Evolutionary conservation across 2,113 vertebrate genomes (phyloP).

Genomic region (Dasyprocta punctata): DNA sequence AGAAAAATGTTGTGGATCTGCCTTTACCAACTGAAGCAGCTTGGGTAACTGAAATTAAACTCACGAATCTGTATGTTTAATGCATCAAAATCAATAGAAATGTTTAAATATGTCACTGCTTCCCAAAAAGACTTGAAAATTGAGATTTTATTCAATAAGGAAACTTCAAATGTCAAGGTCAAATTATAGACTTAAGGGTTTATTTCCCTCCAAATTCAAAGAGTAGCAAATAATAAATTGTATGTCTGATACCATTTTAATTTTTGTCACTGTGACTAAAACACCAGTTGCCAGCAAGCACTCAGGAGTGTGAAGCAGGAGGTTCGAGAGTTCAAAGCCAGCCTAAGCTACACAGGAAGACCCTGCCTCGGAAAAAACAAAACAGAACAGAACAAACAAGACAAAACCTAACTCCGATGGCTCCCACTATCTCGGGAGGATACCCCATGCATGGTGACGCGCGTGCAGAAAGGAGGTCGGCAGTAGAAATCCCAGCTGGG

Average conservation of each 20-base stretch:
- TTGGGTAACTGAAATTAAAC: neutral
- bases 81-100: neutral
- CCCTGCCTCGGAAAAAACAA: neutral
- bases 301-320: neutral
- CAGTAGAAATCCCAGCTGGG: neutral
- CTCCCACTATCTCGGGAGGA: neutral
- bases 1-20: neutral
- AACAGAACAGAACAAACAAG: neutral
- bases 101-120: neutral
- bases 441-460: neutral
- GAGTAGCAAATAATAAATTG: neutral
- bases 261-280: slow-evolving; percentile 39
- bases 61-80: neutral
- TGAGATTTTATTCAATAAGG: neutral
- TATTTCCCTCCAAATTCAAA: neutral
- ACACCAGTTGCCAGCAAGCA: neutral
- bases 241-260: slow-evolving; percentile 44
- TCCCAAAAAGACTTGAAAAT: slow-evolving; percentile 15
- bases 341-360: neutral
- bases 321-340: neutral
- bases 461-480: neutral
- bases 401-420: neutral
- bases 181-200: neutral
- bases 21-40: neutral
- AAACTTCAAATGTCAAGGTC: neutral